Base-by-base conservation (phyloP, 37 sponge, comb jelly and placozoan genomes). In the Axinella damicornis region DNA sequence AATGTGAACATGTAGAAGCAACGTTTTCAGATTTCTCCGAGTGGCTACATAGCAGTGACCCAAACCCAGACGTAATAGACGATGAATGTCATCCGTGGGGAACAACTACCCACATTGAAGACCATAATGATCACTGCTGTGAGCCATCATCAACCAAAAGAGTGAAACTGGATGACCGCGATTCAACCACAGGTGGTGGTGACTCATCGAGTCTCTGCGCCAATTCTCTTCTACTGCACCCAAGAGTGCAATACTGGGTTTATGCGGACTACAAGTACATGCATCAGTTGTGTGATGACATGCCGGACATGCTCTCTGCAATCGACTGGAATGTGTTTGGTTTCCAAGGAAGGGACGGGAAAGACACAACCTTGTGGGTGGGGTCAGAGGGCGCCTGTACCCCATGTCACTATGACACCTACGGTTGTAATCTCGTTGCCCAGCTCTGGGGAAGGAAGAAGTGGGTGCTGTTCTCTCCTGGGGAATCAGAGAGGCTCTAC, bases 401-500 rank as follows among this genome's bases (percentile, higher is more conserved):
- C 12, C 98, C 98, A n/a, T 96, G 96, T 77, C 98, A 98, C 38
- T 93, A 90, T 40, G 98, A 98, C 79, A 94, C 95, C 0, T 98
- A 98, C 73, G 98, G 98, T 1, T 94, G 80, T 52, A 98, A 98
- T 66, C 66, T 98, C 24, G 96, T 96, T 1, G 94, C 94, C 22
- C 98, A 96, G 89, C 35, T 98, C n/a, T 80, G 53, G 9, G 98
- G 98, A 0, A 34, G 37, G 71, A 98, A 98, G 80, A 79, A 74
- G 52, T 98, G 98, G 98, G 71, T 70, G 18, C 74, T 98, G 80
- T 90, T 92, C 41, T 64, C 92, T 31, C 95, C 98, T 2, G 34
- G 65, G 16, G 85, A 94, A 21, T 37, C 75, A 16, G 69, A 72
- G 2, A 38, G 71, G 28, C 46, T 98, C 81, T 96, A 94, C 60